Conservation (phyloP, 1,140 invertebrate genomes). For the Drosophila pruinosa region DNA sequence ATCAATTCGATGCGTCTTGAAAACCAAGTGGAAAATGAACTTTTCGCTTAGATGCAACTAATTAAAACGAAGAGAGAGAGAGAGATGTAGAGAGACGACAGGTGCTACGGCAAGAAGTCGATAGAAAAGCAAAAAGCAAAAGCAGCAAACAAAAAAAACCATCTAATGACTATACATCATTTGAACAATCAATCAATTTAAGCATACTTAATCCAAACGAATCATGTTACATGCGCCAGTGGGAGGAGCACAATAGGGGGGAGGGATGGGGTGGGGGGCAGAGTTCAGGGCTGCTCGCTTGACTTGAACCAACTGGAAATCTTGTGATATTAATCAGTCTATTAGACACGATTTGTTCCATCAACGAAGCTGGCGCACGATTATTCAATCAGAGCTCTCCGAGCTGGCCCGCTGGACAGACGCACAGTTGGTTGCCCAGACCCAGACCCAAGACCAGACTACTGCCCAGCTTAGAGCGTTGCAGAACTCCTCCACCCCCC, state of each 20-base stretch:
- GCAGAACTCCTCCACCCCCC: neutral
- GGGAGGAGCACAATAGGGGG: neutral
- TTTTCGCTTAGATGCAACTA: conserved; percentile 70
- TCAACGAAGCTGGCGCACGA: conserved; percentile 38
- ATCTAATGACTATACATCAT: conserved; percentile 77
- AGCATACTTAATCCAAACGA: conserved; percentile 76
- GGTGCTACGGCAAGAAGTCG: conserved; percentile 12
- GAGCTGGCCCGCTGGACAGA: conserved; percentile 1
- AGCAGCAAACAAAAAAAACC: conserved; percentile 62
- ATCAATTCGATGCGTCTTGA: conserved; percentile 55
- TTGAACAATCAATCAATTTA: conserved; percentile 79
- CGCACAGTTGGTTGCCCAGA: conserved; percentile 58
- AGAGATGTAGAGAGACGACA: neutral
- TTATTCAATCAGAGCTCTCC: conserved; percentile 70
- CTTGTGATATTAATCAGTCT: conserved; percentile 79
- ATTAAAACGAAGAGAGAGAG: conserved; percentile 44
- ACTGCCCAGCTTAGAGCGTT: neutral
- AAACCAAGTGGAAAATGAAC: conserved; percentile 37
- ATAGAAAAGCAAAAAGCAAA: conserved; percentile 16
- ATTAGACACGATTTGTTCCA: conserved; percentile 79
- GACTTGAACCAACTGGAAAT: conserved; percentile 68
- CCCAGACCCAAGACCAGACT: neutral
- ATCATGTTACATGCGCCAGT: conserved; percentile 71
- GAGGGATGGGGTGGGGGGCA: neutral
- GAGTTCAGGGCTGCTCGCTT: conserved; percentile 44